Base-by-base conservation (phyloP, 2,888 invertebrate genomes). In the Drosophila siamana region DNA sequence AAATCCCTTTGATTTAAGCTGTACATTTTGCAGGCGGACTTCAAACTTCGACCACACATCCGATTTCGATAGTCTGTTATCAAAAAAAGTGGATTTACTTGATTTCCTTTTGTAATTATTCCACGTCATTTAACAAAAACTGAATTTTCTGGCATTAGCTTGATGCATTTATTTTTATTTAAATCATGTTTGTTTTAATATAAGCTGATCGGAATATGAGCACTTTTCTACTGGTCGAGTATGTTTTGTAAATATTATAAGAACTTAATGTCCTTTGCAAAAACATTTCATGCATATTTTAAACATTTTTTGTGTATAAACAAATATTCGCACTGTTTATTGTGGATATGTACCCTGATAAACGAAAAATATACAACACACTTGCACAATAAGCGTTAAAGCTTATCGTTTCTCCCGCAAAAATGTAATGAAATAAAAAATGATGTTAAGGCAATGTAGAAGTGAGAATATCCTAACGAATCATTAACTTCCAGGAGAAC, bases 381-480 rank as follows among this genome's bases (percentile, higher is more conserved):
- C 6, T 16, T 28, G 28, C 9, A 13, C 54, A 54, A n/a, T 28
- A 60, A 69, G 55, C 67, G 50, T 60, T 68, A 69, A 65, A 61
- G 71, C 68, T 74, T 86, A 86, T 83, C 68, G 74, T 57, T 74
- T 44, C 41, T 54, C 36, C 28, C 36, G 40, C 44, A 40, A 56
- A 46, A 50, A 15, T 44, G 26, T 15, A 38, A 41, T 54, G 57
- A 43, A 51, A 51, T 43, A 11, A 2, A 2, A 38, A 38, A 24
- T 36, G 2, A 6, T n/a, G 13, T 19, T 1, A 13, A 13, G 3
- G 16, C 4, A 38, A 8, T 8, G 22, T 2, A 28, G 54, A 55
- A 22, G 5, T 4, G n/a, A 30, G 8, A 41, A 47, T 54, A 30
- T 44, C 22, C 55, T 52, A 26, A 6, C 26, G 4, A 24, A 24